Conservation (phyloP, 2,888 invertebrate species). For the Fissipunctia ypsillon region DNA sequence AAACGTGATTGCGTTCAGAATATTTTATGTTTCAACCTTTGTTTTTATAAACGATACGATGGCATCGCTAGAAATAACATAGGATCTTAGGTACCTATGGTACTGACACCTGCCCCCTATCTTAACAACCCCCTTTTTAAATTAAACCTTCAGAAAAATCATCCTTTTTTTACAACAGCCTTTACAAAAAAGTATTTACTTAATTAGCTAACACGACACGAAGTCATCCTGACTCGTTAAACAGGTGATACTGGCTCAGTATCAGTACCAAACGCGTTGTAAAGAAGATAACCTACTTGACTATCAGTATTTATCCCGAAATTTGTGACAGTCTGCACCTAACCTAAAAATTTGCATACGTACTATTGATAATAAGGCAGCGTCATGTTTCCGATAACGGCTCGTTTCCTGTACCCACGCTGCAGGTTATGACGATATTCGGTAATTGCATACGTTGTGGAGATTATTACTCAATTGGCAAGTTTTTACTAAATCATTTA, state of each 20-base stretch:
- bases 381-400: conserved; percentile 25
- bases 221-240: conserved; percentile 21
- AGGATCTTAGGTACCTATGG: background rate
- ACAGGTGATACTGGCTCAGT: conserved; percentile 49
- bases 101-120: background rate
- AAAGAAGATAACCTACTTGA: conserved; percentile 84
- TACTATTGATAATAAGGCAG: conserved; percentile 33
- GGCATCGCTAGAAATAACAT: background rate
- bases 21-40: background rate
- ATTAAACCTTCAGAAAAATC: too few species aligned
- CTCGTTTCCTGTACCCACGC: conserved; percentile 41
- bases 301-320: conserved; percentile 79
- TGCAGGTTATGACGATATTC: conserved; percentile 22
- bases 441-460: conserved; percentile 35
- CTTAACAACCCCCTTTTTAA: background rate
- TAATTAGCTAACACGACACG: conserved; percentile 30
- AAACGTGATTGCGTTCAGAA: background rate
- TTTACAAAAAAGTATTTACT: background rate
- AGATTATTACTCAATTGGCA: too few species aligned
- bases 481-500: too few species aligned
- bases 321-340: conserved; percentile 77
- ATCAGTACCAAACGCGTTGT: conserved; percentile 45
- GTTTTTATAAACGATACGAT: background rate
- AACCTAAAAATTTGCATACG: conserved; percentile 41
- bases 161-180: background rate